Evolutionary conservation across 2,113 vertebrate genomes (phyloP).

Genomic region (Dasyornis broadbenti): DNA sequence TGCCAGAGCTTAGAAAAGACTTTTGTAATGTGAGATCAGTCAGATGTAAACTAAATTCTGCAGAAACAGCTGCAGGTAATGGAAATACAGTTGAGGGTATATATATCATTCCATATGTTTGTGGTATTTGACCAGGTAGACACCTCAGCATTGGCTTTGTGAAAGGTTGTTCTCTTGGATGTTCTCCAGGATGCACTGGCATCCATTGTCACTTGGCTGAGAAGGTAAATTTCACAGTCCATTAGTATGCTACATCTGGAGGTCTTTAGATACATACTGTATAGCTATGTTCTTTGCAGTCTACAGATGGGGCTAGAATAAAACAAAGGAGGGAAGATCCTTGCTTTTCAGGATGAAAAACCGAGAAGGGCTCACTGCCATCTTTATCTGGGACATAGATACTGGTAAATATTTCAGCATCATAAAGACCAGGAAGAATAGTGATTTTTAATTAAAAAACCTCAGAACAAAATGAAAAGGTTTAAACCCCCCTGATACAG

Average conservation of each 20-base stretch:
- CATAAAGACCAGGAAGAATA: not conserved
- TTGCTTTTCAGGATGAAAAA: not conserved
- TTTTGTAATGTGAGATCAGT: not conserved
- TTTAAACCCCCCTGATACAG: fast-evolving
- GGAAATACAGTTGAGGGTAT: not conserved
- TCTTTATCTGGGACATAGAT: not conserved
- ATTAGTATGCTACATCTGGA: not conserved
- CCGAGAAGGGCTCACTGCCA: not conserved
- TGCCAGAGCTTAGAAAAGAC: not conserved
- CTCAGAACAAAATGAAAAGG: fast-evolving
- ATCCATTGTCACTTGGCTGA: not conserved
- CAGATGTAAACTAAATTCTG: not conserved
- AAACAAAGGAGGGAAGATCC: not conserved
- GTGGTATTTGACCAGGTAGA: not conserved
- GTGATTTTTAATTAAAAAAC: fast-evolving
- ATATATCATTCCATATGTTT: not conserved
- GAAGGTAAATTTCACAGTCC: not conserved
- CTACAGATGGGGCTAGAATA: not conserved
- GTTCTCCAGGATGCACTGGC: not conserved
- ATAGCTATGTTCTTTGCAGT: not conserved
- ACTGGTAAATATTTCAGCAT: not conserved
- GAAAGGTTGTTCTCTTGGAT: not conserved
- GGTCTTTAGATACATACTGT: not conserved
- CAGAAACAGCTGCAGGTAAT: not conserved
- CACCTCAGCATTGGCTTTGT: not conserved